Base-by-base conservation (phyloP, 2,113 vertebrate genomes). In the Ameiurus melas region DNA sequence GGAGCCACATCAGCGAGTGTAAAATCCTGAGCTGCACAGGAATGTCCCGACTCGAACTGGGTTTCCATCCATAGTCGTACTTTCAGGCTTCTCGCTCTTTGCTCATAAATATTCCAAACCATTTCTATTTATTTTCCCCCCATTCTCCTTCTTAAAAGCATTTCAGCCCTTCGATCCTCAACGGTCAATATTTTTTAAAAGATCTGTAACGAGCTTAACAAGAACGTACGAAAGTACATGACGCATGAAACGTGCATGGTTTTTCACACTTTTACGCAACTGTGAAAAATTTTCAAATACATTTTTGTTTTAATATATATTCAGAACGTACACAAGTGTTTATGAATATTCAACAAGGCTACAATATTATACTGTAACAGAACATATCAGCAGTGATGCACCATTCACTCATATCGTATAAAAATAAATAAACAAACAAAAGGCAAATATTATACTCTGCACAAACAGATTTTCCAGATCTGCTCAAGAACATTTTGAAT, bases 1-100 rank as follows among this genome's bases (percentile, higher is more conserved):
- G 8, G 84, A 82, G 68, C 85, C 66, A 58, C 55, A 81, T 43
- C 73, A 85, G 73, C 39, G 39, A 77, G 73, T 47, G 43, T 27
- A 51, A 51, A 51, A 51, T 51, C 47, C 47, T 51, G 47, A n/a
- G 77, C 77, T 79, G 30, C 62, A 19, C 16, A 86, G 30, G 60
- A 89, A 86, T 86, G 64, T 43, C 47, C 47, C 14, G 39, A 64
- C 39, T 55, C 57, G 4, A 25, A 51, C 73, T 22, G 73, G 73
- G 22, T 47, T 77, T 51, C 39, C 22, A 14, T 30, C 77, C 5
- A 55, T 27, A 51, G 27, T 78, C 13, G 5, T 14, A 47, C 73
- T 77, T 47, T 77, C 73, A 77, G 39, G 20, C 20, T 13, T 13
- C 22, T 70, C 6, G 6, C 70, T 73, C 36, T 73, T 39, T 22